These are phyloP conservation scores for Megaceryle torquata DNA, from an alignment of 2,113 vertebrate genomes.

Conservation along the genomic window DNA sequence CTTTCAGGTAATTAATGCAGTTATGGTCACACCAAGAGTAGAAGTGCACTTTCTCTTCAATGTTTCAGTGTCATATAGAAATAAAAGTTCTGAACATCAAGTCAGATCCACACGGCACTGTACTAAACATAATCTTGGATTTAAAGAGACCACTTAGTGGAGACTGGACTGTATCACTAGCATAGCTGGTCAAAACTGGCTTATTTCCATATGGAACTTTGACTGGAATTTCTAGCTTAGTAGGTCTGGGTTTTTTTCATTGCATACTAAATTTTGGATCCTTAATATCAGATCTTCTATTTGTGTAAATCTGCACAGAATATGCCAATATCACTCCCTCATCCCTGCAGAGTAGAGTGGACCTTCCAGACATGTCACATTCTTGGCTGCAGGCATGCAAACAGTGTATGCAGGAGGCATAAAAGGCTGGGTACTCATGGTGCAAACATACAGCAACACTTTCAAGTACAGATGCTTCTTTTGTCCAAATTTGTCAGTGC, in stretches of 20 bases:
- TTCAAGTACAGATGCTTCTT: background rate
- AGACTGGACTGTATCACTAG: background rate
- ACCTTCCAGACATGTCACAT: accelerated
- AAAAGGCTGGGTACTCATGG: background rate
- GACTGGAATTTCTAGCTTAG: background rate
- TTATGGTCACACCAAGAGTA: background rate
- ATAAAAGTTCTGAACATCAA: background rate
- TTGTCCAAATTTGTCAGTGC: background rate
- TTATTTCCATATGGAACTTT: background rate
- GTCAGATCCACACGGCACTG: background rate
- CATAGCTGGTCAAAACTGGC: background rate
- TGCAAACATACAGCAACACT: background rate
- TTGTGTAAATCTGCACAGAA: background rate
- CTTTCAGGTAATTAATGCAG: background rate
- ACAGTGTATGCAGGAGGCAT: background rate
- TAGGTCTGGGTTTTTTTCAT: background rate
- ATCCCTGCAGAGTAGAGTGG: background rate
- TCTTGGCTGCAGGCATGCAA: background rate
- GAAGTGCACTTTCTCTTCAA: background rate
- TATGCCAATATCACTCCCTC: background rate
- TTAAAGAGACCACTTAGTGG: background rate
- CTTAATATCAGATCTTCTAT: background rate
- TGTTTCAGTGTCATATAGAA: background rate
- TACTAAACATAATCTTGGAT: background rate
- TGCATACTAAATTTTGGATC: background rate